phyloP scores from a whole-genome alignment of 1,140 invertebrate genomes.

The Drosophila tropicalis region DNA sequence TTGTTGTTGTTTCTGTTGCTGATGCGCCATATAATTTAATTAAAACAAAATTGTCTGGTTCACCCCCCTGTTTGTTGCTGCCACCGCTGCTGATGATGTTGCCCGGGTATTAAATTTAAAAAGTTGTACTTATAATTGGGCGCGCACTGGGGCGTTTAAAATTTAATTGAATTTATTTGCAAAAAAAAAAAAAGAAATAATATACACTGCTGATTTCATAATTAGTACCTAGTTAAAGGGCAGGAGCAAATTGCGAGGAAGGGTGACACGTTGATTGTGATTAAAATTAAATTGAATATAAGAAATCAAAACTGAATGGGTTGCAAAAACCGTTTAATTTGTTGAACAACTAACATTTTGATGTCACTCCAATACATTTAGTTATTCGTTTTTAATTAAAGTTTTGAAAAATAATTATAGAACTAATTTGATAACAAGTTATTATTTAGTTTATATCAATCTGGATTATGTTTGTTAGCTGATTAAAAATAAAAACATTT shows the following conservation, averaged over 20 bases:
- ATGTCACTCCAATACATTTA: not conserved
- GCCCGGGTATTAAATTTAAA: slow-evolving; percentile 33
- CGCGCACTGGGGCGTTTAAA: slow-evolving; percentile 41
- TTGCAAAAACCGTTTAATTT: not conserved
- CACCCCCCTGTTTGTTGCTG: not conserved
- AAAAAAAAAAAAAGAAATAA: slow-evolving; percentile 1
- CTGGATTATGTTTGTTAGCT: too few relatives aligned
- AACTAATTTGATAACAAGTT: too few relatives aligned
- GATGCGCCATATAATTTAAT: slow-evolving; percentile 64
- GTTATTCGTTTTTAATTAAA: too few relatives aligned
- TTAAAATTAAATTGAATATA: not conserved
- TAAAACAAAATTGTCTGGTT: slow-evolving; percentile 56
- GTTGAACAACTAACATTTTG: not conserved
- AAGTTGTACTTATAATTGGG: slow-evolving; percentile 35
- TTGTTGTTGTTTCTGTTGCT: slow-evolving; percentile 29
- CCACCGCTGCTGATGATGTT: not conserved
- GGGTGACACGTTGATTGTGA: not conserved
- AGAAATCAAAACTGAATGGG: not conserved
- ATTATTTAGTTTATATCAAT: too few relatives aligned
- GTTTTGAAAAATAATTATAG: too few relatives aligned
- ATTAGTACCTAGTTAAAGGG: slow-evolving; percentile 25
- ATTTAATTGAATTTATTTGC: slow-evolving; percentile 67
- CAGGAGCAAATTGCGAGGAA: not conserved
- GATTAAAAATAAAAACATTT: too few relatives aligned
- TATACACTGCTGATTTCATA: slow-evolving; percentile 40